Evolutionary conservation across 2,888 invertebrate genomes (phyloP).

Genomic region (Dysmachus trigonus): DNA sequence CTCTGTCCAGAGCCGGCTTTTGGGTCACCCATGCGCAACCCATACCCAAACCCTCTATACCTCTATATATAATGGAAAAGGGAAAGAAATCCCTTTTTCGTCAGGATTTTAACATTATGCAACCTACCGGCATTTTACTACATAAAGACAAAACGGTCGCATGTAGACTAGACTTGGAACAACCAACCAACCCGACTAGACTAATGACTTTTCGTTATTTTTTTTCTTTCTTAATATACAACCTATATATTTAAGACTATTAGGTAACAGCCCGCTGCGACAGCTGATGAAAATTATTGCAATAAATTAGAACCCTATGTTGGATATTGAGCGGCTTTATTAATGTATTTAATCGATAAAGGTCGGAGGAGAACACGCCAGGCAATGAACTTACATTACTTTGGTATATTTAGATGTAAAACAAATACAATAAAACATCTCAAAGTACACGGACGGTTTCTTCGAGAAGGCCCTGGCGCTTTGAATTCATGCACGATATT

Average conservation of each 20-base stretch:
- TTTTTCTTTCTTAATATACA: no score
- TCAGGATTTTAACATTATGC: conserved; percentile 16
- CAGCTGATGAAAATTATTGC: not conserved
- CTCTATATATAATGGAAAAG: not conserved
- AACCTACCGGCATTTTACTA: conserved; percentile 34
- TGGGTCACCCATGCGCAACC: conserved; percentile 17
- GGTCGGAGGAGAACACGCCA: not conserved
- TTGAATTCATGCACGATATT: not conserved
- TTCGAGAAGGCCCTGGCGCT: not conserved
- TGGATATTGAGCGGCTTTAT: not conserved
- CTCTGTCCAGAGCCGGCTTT: not conserved
- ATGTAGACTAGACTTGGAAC: no score
- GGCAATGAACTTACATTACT: conserved; percentile 15
- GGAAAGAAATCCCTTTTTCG: not conserved
- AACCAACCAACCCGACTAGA: no score
- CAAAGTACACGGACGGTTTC: not conserved
- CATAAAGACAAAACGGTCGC: not conserved
- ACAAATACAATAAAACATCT: not conserved
- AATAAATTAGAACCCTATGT: not conserved
- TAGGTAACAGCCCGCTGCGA: not conserved
- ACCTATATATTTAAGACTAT: not conserved
- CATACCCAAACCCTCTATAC: no score
- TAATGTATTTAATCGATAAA: conserved; percentile 27
- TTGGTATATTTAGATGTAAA: not conserved
- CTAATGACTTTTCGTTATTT: not conserved